Conservation (phyloP, 2,888 invertebrate species). For the Brenthis daphne region DNA sequence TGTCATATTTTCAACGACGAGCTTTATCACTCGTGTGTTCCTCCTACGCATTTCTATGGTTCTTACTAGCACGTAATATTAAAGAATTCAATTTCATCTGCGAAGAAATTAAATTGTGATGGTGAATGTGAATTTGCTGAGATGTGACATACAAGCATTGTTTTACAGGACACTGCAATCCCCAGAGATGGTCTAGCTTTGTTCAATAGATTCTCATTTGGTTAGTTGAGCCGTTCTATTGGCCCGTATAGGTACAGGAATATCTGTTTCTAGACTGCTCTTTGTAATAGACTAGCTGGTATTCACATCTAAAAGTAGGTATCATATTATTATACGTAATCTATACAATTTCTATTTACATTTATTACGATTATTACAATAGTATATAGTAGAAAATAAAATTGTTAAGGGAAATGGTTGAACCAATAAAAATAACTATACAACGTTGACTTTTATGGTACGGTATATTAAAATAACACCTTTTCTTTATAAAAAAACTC, state of each 20-base stretch:
- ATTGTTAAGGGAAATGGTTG: no score
- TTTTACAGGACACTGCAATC: constrained; percentile 28
- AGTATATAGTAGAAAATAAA: not conserved
- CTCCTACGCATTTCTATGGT: constrained; percentile 3
- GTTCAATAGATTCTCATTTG: constrained; percentile 22
- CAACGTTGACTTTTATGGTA: constrained; percentile 1
- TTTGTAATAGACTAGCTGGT: not conserved
- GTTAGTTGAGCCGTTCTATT: constrained; percentile 18
- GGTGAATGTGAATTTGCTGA: constrained; percentile 18
- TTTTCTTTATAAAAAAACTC: constrained; percentile 25
- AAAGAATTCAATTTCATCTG: constrained; percentile 19
- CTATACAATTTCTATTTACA: not conserved
- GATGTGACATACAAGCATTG: constrained; percentile 28
- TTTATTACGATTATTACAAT: constrained; percentile 2
- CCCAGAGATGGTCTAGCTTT: constrained; percentile 26
- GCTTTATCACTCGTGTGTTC: constrained; percentile 3
- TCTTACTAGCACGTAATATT: not conserved
- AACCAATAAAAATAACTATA: not conserved
- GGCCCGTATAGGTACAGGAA: not conserved
- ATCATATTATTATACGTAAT: not conserved
- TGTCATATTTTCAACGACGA: constrained; percentile 18
- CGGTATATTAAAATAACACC: constrained; percentile 3
- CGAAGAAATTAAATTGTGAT: constrained; percentile 17
- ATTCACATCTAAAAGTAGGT: no score
- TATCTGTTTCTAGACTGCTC: constrained; percentile 7